phyloP scores from a whole-genome alignment of 1,140 invertebrate species.

The Eubasilissa regina region DNA sequence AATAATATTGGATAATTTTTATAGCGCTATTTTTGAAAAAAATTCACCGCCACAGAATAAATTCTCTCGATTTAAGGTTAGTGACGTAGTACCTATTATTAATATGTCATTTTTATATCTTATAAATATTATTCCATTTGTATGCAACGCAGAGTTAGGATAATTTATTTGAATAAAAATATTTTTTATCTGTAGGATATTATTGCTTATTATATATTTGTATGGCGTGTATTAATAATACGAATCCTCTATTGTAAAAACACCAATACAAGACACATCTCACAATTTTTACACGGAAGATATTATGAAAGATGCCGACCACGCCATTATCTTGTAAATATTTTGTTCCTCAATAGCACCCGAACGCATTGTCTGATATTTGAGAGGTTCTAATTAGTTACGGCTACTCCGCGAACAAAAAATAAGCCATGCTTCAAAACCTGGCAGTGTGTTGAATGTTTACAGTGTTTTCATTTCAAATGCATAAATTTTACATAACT shows the following conservation, averaged over 20 bases:
- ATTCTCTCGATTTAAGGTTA: too few relatives aligned
- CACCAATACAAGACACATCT: constrained; percentile 7
- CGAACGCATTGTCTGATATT: constrained; percentile 19
- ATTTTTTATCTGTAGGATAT: too few relatives aligned
- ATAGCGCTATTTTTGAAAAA: too few relatives aligned
- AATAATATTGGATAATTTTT: too few relatives aligned
- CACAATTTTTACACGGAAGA: background rate
- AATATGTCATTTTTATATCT: too few relatives aligned
- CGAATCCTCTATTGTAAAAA: background rate
- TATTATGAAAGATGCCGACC: constrained; percentile 39
- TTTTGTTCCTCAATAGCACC: constrained; percentile 36
- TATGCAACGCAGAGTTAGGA: too few relatives aligned
- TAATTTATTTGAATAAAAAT: too few relatives aligned
- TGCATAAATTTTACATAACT: background rate
- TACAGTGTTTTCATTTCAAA: constrained; percentile 6
- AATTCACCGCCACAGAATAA: too few relatives aligned
- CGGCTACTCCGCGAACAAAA: constrained; percentile 16
- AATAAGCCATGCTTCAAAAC: background rate
- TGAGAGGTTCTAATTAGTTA: constrained; percentile 33
- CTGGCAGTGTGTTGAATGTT: background rate
- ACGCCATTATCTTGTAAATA: constrained; percentile 50
- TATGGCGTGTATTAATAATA: too few relatives aligned
- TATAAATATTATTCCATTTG: too few relatives aligned
- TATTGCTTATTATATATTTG: too few relatives aligned
- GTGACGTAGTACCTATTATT: too few relatives aligned